Evolutionary conservation across 2,888 invertebrate genomes (phyloP).

Genomic region (Monopis laevigella): DNA sequence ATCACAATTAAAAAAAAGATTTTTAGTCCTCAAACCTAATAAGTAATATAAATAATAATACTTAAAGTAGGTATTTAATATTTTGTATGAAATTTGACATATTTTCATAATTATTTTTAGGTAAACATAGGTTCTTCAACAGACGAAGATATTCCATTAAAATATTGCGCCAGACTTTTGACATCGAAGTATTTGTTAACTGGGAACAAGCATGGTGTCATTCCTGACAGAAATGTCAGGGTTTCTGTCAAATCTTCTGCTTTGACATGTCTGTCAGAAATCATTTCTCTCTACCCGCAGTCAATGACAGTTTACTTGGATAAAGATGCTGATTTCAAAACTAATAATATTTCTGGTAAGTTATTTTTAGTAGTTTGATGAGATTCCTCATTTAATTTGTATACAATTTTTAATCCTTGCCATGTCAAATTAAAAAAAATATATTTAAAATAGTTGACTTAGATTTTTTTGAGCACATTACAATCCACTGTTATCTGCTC

Average conservation of each 20-base stretch:
- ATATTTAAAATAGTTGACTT: background rate
- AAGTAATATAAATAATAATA: too few relatives aligned
- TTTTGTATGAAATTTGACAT: too few relatives aligned
- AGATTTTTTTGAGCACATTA: background rate
- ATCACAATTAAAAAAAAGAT: too few relatives aligned
- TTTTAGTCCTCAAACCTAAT: too few relatives aligned
- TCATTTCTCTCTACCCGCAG: constrained; percentile 78
- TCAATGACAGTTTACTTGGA: constrained; percentile 73
- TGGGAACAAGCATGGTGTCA: constrained; percentile 69
- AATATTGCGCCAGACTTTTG: constrained; percentile 78
- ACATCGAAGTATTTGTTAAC: constrained; percentile 77
- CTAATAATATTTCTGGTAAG: constrained; percentile 49
- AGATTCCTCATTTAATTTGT: too few relatives aligned
- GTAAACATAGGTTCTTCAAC: constrained; percentile 72
- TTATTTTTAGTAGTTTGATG: background rate
- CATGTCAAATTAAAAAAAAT: background rate
- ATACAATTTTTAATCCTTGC: too few relatives aligned
- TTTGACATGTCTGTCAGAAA: constrained; percentile 79
- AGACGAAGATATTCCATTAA: constrained; percentile 72
- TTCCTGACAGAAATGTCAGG: constrained; percentile 78
- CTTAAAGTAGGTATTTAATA: too few relatives aligned
- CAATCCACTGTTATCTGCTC: too few relatives aligned
- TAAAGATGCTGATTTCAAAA: constrained; percentile 58
- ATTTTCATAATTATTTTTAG: too few relatives aligned
- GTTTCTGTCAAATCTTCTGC: constrained; percentile 93